phyloP scores from a whole-genome alignment of 2,888 invertebrate genomes.

The Campopleginae sp. region DNA sequence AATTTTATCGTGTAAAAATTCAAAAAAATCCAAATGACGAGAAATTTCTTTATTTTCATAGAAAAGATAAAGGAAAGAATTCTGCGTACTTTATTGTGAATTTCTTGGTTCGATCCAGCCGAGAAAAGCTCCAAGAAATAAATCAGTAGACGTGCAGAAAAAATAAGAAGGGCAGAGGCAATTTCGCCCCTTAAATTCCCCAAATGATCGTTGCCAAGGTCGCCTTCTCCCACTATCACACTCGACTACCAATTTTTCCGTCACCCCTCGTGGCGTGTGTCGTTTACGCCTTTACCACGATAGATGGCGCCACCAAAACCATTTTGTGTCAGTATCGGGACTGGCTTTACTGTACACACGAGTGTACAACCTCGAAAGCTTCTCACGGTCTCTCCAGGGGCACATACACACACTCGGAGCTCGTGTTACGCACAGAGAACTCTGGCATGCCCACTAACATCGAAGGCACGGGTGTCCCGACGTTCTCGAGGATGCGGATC shows the following conservation, averaged over 20 bases:
- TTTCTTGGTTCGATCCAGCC: neutral
- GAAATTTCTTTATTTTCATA: neutral
- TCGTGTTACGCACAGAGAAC: slow-evolving; percentile 7
- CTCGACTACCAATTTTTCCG: neutral
- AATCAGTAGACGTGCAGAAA: neutral
- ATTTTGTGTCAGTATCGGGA: slow-evolving; percentile 57
- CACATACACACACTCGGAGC: neutral
- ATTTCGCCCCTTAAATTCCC: slow-evolving; percentile 11
- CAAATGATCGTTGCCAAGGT: slow-evolving; percentile 62
- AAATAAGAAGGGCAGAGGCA: neutral
- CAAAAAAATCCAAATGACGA: too few species aligned
- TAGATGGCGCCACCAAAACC: slow-evolving; percentile 62
- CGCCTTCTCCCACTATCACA: slow-evolving; percentile 12
- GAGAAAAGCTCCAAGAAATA: slow-evolving; percentile 1
- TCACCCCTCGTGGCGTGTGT: neutral
- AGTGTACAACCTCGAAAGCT: neutral
- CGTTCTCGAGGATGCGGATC: slow-evolving; percentile 73
- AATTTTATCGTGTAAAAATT: slow-evolving; percentile 28
- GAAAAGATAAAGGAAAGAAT: neutral
- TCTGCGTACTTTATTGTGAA: neutral
- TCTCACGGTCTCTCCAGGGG: neutral
- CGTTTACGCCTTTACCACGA: slow-evolving; percentile 6
- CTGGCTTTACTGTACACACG: neutral
- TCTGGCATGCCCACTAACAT: neutral
- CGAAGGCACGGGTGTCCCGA: slow-evolving; percentile 31